A percentile compares a stretch with the other conserved stretches of the same genome.
phyloP scores from a whole-genome alignment of 2,888 invertebrate genomes.

The Chaetoderma sp. region DNA sequence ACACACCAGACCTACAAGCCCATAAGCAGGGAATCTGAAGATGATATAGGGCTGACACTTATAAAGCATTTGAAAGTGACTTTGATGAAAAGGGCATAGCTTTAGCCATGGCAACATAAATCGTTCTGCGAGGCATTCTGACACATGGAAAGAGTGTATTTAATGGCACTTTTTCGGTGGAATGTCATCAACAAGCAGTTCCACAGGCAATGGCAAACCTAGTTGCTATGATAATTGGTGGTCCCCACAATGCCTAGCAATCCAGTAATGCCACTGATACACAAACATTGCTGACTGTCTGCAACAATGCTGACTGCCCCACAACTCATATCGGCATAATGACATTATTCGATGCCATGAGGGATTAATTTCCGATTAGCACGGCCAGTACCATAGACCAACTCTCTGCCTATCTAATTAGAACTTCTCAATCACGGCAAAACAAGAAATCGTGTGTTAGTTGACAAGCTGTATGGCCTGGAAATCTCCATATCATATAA shows the following conservation, averaged over 20 bases:
- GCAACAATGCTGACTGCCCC: too few species aligned
- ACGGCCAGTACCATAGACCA: slow-evolving; percentile 10
- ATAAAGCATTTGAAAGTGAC: too few species aligned
- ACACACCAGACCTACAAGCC: not conserved
- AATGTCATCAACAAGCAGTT: not conserved
- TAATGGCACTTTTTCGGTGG: not conserved
- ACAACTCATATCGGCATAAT: slow-evolving; percentile 19
- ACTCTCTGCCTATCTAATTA: slow-evolving; percentile 21
- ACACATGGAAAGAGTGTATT: not conserved
- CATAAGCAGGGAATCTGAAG: not conserved
- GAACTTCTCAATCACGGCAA: slow-evolving; percentile 18
- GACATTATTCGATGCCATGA: slow-evolving; percentile 1
- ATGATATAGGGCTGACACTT: not conserved
- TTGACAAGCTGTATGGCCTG: slow-evolving; percentile 16
- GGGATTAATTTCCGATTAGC: not conserved
- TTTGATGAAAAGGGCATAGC: not conserved
- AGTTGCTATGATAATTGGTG: slow-evolving; percentile 1
- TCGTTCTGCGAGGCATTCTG: not conserved
- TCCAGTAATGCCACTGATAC: not conserved
- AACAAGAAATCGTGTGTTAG: slow-evolving; percentile 16
- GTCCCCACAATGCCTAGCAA: not conserved
- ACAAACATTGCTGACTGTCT: slow-evolving; percentile 5
- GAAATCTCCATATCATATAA: slow-evolving; percentile 31
- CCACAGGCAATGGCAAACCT: not conserved
- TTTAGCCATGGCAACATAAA: not conserved